Evolutionary conservation across 2,113 vertebrate genomes (phyloP).

Genomic region (Ictalurus punctatus): DNA sequence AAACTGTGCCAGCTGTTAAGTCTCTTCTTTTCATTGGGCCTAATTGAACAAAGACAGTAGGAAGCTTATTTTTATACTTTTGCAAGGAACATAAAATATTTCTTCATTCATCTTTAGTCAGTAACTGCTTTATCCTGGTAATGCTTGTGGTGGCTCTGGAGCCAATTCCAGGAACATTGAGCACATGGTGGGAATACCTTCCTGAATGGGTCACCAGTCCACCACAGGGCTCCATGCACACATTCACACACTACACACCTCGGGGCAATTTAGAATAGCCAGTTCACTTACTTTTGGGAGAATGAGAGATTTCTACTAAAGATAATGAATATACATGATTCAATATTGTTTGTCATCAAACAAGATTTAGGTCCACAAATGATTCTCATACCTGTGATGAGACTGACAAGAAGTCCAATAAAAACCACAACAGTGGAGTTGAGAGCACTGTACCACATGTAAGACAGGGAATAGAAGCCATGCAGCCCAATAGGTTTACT

Average conservation of each 20-base stretch:
- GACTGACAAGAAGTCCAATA: conserved; percentile 83
- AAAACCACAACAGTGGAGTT: conserved; percentile 83
- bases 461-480: conserved; percentile 85
- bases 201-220: not conserved
- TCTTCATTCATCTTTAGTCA: not conserved
- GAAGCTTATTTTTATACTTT: not conserved
- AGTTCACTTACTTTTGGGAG: not conserved
- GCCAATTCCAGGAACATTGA: not conserved
- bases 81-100: not conserved
- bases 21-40: conserved; percentile 77
- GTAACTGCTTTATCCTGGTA: not conserved
- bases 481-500: conserved; percentile 75
- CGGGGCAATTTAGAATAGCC: not conserved
- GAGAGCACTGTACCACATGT: conserved; percentile 93
- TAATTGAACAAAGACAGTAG: conserved; percentile 50
- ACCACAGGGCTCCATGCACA: not conserved
- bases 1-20: conserved; percentile 80
- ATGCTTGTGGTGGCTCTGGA: not conserved
- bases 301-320: not conserved
- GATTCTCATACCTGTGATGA: conserved; percentile 78
- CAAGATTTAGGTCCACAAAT: not conserved
- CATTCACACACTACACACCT: not conserved
- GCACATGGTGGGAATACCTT: not conserved
- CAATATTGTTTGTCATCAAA: not conserved
- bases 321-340: not conserved